These are phyloP conservation scores for Cheilosia urbana DNA, from an alignment of 2,888 invertebrate species.

Conservation along the genomic window DNA sequence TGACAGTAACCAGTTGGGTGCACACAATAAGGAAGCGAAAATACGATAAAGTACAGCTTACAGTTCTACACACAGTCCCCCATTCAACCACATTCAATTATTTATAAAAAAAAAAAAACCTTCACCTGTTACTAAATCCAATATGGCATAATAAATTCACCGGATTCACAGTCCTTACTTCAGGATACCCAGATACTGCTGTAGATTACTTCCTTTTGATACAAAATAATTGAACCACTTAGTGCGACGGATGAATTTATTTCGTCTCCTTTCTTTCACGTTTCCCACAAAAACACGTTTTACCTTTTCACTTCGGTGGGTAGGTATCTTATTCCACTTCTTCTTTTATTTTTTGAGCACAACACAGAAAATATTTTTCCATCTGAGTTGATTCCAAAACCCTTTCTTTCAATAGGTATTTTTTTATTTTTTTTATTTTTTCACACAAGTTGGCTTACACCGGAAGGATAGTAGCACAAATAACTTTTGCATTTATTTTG, in stretches of 20 bases:
- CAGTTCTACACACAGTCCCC: neutral
- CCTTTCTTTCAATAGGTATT: slow-evolving; percentile 57
- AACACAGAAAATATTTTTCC: slow-evolving; percentile 68
- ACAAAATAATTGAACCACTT: slow-evolving; percentile 75
- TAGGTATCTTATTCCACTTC: slow-evolving; percentile 44
- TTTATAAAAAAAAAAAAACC: slow-evolving; percentile 39
- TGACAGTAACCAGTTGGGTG: slow-evolving; percentile 7
- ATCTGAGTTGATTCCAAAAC: slow-evolving; percentile 69
- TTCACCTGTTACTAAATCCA: slow-evolving; percentile 73
- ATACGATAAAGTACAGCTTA: neutral
- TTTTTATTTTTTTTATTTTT: slow-evolving; percentile 36
- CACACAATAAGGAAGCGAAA: slow-evolving; percentile 4
- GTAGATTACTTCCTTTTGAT: slow-evolving; percentile 62
- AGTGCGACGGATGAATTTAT: slow-evolving; percentile 69
- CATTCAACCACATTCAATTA: slow-evolving; percentile 37
- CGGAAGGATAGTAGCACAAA: slow-evolving; percentile 58
- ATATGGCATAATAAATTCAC: slow-evolving; percentile 64
- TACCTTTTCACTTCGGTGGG: slow-evolving; percentile 61
- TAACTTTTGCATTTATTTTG: slow-evolving; percentile 63
- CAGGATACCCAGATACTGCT: slow-evolving; percentile 38
- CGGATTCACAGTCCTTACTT: slow-evolving; percentile 50
- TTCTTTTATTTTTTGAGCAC: slow-evolving; percentile 51
- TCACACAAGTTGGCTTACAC: slow-evolving; percentile 54
- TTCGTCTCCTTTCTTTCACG: slow-evolving; percentile 64
- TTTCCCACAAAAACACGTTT: slow-evolving; percentile 74